Base-by-base conservation (phyloP, 2,888 invertebrate genomes). In the Conchocele bisecta region DNA sequence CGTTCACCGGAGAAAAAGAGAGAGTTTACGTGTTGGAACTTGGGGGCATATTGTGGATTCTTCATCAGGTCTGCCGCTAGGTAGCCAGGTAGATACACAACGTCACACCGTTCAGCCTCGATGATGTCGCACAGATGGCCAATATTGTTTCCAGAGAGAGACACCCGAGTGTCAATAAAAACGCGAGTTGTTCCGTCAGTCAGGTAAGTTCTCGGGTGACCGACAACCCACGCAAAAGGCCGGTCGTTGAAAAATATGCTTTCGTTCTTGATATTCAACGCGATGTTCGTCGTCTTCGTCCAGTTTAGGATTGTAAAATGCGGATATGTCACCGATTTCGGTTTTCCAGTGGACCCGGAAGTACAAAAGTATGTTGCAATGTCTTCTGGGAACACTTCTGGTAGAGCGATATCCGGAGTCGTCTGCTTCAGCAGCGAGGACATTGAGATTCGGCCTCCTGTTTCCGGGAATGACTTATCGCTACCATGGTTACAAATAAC, bases 261-360 rank as follows among this genome's bases (percentile, higher is more conserved):
- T 7, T 56, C 20, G 1, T 39, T 17, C 13, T 37, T 53, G 13
- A 70, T 58, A 3, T 46, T 33, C 1, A 61, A 33, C 7, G 13
- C 46, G 15, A 22, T 41, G 22, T 41, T 24, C 6, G n/a, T 5
- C n/a, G 22, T 26, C 33, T 46, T 35, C 5, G 67, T 57, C 48
- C 53, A 67, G 28, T 72, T 72, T n/a, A 72, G 22, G 9, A 67
- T 5, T 15, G 13, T 15, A 35, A 46, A 72, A 41, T 67, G 67
- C n/a, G 63, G 46, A 13, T 24, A 33, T 1, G 41, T 22, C 2
- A 72, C 46, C 4, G 20, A 24, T 20, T 72, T 72, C 13, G 67
- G 63, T 13, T 31, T 41, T 3, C 72, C 72, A 1, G 72, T 67
- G 1, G 67, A 67, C 22, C 67, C 72, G n/a, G 72, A 67, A 22